Conservation (phyloP, 2,797 vertebrate species). For the Myotis daubentonii region DNA sequence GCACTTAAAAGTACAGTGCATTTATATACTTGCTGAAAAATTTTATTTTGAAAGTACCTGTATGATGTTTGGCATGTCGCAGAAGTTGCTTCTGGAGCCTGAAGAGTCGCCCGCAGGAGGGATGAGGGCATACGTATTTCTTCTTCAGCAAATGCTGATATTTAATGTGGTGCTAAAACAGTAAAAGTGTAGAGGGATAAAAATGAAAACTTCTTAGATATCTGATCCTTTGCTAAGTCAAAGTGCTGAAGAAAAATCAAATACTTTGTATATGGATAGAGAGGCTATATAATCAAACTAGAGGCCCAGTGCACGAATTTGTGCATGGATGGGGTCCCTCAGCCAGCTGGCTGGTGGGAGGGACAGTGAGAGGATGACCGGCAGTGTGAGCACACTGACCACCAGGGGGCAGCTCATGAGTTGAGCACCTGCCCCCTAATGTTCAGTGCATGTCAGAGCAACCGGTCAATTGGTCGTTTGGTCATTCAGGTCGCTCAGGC, state of each 20-base stretch:
- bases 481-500: no score
- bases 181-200: background rate
- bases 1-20: background rate
- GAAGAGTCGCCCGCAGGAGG: conserved; percentile 96
- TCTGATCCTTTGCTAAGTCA: conserved; percentile 13
- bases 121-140: conserved; percentile 98
- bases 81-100: conserved; percentile 98
- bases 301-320: no score
- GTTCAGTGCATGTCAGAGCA: no score
- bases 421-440: no score
- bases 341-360: no score
- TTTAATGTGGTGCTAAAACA: conserved; percentile 96
- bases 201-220: background rate
- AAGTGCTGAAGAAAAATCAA: background rate
- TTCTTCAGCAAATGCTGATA: conserved; percentile 99
- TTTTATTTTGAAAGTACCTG: conserved; percentile 87
- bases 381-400: no score
- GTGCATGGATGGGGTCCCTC: no score
- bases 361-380: no score
- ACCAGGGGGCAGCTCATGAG: no score
- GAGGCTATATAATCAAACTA: background rate
- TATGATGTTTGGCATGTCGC: conserved; percentile 98
- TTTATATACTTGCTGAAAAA: background rate
- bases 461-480: no score
- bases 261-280: background rate